Evolutionary conservation across 2,888 invertebrate species (phyloP), one percentile per base, ranked within the genome.

Genomic region (Romanomermis culicivorax): DNA sequence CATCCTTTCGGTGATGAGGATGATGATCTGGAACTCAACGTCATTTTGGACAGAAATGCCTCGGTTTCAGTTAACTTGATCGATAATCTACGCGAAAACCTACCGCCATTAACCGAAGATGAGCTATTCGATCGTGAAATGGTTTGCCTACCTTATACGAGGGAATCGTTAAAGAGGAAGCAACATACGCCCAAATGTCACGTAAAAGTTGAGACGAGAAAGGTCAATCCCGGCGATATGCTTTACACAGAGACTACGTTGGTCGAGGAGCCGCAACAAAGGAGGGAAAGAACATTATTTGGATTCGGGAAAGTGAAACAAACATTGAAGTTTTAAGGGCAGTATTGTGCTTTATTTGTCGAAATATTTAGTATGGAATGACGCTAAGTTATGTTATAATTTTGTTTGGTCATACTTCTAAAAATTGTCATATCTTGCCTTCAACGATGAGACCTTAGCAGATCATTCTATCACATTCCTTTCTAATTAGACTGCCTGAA

Each of bases 1-100:
- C 17, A 23, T n/a, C 45, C 45, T 7, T 45, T n/a, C 23, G 45
- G 45, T 23, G 45, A 45, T 7, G 23, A 45, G 17, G 45, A 45
- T 23, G 45, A 45, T 23, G 45, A 45, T 23, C 4, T 45, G 11
- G 45, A 45, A 45, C 23, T 45, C 17, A 45, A 45, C 45, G 45
- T 45, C 17, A 45, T 45, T 45, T 45, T 45, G 23, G 45, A 45
- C 23, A 11, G 45, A n/a, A 45, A 45, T 23, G 45, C 45, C 45
- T 11, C 45, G 4, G 45, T 45, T n/a, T 11, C 45, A 11, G 7
- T 45, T 4, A 23, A 23, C 23, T 23, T 45, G 4, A 23, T 23
- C 17, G 45, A 45, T 23, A 4, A n/a, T 4, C 4, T 23, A 7
- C 23, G 45, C 23, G 11, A 11, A 11, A 11, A 45, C 4, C 11